A percentile compares a stretch with the other conserved stretches of the same genome.
Conservation (phyloP, 2,113 vertebrate species). For the Gobio gobio region DNA sequence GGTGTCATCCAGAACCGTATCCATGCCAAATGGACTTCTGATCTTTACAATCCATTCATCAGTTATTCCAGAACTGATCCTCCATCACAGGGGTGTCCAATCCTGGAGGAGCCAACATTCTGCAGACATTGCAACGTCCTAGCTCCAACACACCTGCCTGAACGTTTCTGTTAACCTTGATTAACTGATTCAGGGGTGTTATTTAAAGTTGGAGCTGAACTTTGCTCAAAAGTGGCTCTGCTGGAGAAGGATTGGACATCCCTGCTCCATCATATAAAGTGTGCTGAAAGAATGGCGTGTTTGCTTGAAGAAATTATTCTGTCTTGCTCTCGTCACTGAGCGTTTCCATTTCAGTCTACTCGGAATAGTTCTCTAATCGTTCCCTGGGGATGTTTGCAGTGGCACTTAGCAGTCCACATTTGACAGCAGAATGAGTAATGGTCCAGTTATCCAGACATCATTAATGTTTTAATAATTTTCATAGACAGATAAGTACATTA, state of each 20-base stretch:
- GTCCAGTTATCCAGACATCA: slow-evolving; percentile 11
- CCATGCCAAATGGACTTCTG: not conserved
- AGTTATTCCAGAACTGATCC: not conserved
- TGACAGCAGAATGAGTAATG: slow-evolving; percentile 21
- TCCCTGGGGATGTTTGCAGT: slow-evolving; percentile 29
- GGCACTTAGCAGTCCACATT: slow-evolving; percentile 21
- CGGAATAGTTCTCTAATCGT: slow-evolving; percentile 29
- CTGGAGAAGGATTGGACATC: not conserved
- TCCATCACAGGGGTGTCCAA: not conserved
- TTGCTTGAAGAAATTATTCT: slow-evolving; percentile 10
- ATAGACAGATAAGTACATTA: slow-evolving; percentile 31
- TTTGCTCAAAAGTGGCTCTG: not conserved
- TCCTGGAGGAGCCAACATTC: not conserved
- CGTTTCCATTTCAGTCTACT: slow-evolving; percentile 17
- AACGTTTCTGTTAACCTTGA: not conserved
- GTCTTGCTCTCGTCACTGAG: not conserved
- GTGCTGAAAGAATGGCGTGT: not conserved
- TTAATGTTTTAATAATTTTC: slow-evolving; percentile 38
- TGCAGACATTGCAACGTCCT: not conserved
- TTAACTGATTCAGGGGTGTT: not conserved
- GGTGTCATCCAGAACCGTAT: not conserved
- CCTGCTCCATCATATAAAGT: not conserved
- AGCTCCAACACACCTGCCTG: not conserved
- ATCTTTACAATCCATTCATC: not conserved
- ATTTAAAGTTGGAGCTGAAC: not conserved